These are phyloP conservation scores for Whitmania pigra DNA, from an alignment of 1,140 invertebrate genomes.

Conservation along the genomic window DNA sequence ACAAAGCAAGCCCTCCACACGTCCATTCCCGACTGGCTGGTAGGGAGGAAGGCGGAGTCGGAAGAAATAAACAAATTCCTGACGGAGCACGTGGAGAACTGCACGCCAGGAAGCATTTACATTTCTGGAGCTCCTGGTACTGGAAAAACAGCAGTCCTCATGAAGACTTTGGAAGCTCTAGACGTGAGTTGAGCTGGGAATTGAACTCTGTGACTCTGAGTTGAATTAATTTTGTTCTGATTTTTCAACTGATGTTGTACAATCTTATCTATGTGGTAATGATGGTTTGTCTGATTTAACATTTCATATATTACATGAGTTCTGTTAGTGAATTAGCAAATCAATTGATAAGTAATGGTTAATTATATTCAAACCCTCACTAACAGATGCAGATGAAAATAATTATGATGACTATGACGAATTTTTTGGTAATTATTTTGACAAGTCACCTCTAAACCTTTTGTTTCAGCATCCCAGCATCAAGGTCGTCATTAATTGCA, in stretches of 20 bases:
- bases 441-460: too few species aligned
- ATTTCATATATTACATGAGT: background rate
- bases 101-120: constrained; percentile 68
- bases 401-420: too few species aligned
- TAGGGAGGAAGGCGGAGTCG: constrained; percentile 66
- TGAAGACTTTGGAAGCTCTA: constrained; percentile 53
- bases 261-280: too few species aligned
- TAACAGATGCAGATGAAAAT: too few species aligned
- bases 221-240: too few species aligned
- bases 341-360: too few species aligned
- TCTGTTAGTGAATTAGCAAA: background rate
- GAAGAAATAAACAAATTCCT: constrained; percentile 58
- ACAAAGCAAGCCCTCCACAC: constrained; percentile 56
- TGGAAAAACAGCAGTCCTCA: constrained; percentile 80
- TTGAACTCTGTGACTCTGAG: too few species aligned
- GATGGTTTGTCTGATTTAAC: background rate
- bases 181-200: constrained; percentile 19
- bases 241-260: too few species aligned
- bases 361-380: too few species aligned
- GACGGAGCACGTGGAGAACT: constrained; percentile 50
- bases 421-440: too few species aligned
- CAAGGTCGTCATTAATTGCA: constrained; percentile 9
- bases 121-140: constrained; percentile 90
- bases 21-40: constrained; percentile 52
- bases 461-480: background rate